These are phyloP conservation scores for Amphiprion ocellaris DNA, from an alignment of 2,113 vertebrate species.

Conservation along the genomic window DNA sequence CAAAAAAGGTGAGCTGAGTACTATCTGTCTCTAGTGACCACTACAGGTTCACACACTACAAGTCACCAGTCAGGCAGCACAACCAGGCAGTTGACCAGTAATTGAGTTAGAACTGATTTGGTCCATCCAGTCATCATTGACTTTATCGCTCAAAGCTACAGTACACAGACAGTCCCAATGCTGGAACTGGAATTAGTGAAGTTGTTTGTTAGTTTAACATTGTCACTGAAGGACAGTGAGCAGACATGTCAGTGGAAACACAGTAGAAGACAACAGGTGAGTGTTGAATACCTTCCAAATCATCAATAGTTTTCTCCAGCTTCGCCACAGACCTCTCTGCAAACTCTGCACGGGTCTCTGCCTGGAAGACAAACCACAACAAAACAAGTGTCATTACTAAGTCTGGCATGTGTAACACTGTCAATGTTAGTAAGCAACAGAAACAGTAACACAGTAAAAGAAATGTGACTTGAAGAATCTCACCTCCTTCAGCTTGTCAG, in stretches of 20 bases:
- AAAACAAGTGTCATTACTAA: not conserved
- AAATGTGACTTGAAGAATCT: constrained; percentile 44
- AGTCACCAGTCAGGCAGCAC: not conserved
- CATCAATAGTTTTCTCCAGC: constrained; percentile 98
- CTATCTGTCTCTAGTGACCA: not conserved
- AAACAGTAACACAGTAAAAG: not conserved
- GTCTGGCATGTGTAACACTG: not conserved
- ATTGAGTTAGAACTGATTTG: not conserved
- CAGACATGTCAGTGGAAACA: not conserved
- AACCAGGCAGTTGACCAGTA: not conserved
- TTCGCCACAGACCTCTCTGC: constrained; percentile 97
- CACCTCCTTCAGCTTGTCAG: constrained; percentile 98
- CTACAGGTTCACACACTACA: too few relatives aligned
- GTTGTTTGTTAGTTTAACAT: not conserved
- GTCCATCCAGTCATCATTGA: not conserved
- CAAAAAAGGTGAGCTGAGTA: too few relatives aligned
- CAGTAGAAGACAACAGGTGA: not conserved
- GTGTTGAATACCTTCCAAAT: constrained; percentile 92
- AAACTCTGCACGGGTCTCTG: constrained; percentile 97
- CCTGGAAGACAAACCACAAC: constrained; percentile 79
- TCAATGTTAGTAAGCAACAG: not conserved
- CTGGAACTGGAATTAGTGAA: not conserved
- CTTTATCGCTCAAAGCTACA: not conserved
- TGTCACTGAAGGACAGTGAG: not conserved
- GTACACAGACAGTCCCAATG: not conserved